Percentiles rank a stretch among this genome's conserved stretches.
Conservation (phyloP, 2,888 invertebrate species). For the Chymomyza fuscimana region DNA sequence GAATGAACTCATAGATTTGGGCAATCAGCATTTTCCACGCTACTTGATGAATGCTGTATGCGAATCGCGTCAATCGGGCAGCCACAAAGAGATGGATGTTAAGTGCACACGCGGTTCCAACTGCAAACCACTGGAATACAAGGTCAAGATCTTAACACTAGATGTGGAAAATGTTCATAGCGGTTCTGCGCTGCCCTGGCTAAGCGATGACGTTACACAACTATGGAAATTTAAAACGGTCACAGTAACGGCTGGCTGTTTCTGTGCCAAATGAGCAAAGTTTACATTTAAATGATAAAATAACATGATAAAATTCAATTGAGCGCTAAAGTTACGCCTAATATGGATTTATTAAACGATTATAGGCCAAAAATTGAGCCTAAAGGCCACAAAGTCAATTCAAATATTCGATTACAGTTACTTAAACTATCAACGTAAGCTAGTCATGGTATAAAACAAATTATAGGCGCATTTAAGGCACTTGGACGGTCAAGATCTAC, state of each 20-base stretch:
- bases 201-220: slow-evolving; percentile 64
- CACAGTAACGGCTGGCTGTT: slow-evolving; percentile 78
- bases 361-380: slow-evolving; percentile 4
- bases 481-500: slow-evolving; percentile 31
- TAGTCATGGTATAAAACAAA: neutral
- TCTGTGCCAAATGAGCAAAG: slow-evolving; percentile 63
- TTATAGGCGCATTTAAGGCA: slow-evolving; percentile 41
- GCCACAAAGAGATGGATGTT: slow-evolving; percentile 44
- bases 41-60: slow-evolving; percentile 78
- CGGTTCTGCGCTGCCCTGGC: slow-evolving; percentile 55
- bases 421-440: slow-evolving; percentile 4
- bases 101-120: slow-evolving; percentile 76
- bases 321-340: neutral
- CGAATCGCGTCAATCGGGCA: slow-evolving; percentile 61
- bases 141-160: slow-evolving; percentile 75
- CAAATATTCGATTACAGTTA: neutral
- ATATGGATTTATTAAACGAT: slow-evolving; percentile 6
- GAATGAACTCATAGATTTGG: slow-evolving; percentile 77
- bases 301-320: neutral
- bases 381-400: slow-evolving; percentile 3
- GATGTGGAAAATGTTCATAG: slow-evolving; percentile 56
- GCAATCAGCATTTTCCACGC: slow-evolving; percentile 75
- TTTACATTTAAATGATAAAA: neutral
- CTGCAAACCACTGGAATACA: slow-evolving; percentile 78
- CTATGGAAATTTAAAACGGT: slow-evolving; percentile 77